A percentile compares a stretch with the other conserved stretches of the same genome.
Conservation (phyloP, 1,140 invertebrate genomes). For the Maconellicoccus hirsutus region DNA sequence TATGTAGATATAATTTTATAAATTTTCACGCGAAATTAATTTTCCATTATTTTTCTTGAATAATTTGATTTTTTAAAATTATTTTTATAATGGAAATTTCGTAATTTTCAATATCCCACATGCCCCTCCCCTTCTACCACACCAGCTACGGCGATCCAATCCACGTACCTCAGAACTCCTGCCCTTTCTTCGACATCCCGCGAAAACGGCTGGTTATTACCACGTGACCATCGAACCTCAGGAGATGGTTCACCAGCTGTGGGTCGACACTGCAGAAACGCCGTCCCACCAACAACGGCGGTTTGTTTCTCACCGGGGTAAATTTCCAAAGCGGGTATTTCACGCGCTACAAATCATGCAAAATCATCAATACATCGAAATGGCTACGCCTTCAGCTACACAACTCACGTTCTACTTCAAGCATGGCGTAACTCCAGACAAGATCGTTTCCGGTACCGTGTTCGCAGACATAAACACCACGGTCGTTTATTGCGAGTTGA, state of each 20-base stretch:
- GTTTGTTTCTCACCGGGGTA: slow-evolving; percentile 54
- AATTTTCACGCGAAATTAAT: too few species aligned
- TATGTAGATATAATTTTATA: too few species aligned
- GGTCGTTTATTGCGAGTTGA: slow-evolving; percentile 56
- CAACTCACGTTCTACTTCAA: slow-evolving; percentile 80
- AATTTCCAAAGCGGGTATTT: slow-evolving; percentile 62
- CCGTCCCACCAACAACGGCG: slow-evolving; percentile 50
- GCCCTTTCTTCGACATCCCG: slow-evolving; percentile 52
- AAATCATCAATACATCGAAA: too few species aligned
- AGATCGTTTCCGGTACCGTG: slow-evolving; percentile 39
- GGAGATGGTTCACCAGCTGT: slow-evolving; percentile 64
- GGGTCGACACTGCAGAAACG: slow-evolving; percentile 64
- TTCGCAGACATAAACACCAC: slow-evolving; percentile 66
- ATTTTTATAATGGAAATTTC: too few species aligned
- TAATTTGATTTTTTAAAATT: too few species aligned
- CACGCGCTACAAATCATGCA: slow-evolving; percentile 48
- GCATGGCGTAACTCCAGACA: slow-evolving; percentile 51
- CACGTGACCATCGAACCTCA: slow-evolving; percentile 59
- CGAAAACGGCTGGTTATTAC: slow-evolving; percentile 52
- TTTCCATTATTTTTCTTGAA: too few species aligned
- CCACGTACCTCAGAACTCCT: slow-evolving; percentile 52
- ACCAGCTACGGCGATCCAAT: too few species aligned
- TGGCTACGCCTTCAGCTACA: not conserved
- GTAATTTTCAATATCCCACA: too few species aligned
- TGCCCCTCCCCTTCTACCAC: too few species aligned